These are phyloP conservation scores for Pocillopora meandrina DNA, from an alignment of 92 coral and sea anemone species.

Conservation along the genomic window DNA sequence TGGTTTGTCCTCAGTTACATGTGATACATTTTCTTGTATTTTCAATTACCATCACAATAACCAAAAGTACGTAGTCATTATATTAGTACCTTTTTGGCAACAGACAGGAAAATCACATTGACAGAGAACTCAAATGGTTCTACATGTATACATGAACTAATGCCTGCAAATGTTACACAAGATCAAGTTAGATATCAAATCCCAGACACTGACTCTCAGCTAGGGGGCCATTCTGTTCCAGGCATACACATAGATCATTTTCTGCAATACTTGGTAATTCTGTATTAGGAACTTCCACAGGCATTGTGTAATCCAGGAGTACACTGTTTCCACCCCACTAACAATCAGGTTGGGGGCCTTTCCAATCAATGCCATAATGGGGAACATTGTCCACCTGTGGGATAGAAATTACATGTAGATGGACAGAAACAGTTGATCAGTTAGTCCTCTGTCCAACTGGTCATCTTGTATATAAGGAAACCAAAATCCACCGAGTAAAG, in stretches of 20 bases:
- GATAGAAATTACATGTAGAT: slow-evolving; percentile 6
- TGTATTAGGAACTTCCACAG: slow-evolving; percentile 32
- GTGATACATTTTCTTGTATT: too few relatives aligned
- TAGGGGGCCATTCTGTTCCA: slow-evolving; percentile 36
- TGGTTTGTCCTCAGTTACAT: too few relatives aligned
- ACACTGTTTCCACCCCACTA: slow-evolving; percentile 45
- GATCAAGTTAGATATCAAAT: slow-evolving; percentile 41
- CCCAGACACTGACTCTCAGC: slow-evolving; percentile 51
- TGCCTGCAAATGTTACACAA: slow-evolving; percentile 29
- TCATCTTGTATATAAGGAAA: too few relatives aligned
- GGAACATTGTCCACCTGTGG: slow-evolving; percentile 41
- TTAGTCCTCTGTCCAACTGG: slow-evolving; percentile 3
- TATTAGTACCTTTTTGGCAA: too few relatives aligned
- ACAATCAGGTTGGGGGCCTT: slow-evolving; percentile 40
- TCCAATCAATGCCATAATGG: slow-evolving; percentile 47
- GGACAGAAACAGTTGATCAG: background rate
- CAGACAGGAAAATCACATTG: too few relatives aligned
- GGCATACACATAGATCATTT: slow-evolving; percentile 19
- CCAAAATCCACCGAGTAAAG: background rate
- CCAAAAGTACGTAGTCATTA: too few relatives aligned
- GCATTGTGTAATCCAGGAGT: slow-evolving; percentile 14
- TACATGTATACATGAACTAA: background rate
- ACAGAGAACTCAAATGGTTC: too few relatives aligned
- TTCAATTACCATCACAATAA: too few relatives aligned
- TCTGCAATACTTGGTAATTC: slow-evolving; percentile 37